Conservation (phyloP, 1,140 invertebrate genomes). For the Lethrus apterus region DNA sequence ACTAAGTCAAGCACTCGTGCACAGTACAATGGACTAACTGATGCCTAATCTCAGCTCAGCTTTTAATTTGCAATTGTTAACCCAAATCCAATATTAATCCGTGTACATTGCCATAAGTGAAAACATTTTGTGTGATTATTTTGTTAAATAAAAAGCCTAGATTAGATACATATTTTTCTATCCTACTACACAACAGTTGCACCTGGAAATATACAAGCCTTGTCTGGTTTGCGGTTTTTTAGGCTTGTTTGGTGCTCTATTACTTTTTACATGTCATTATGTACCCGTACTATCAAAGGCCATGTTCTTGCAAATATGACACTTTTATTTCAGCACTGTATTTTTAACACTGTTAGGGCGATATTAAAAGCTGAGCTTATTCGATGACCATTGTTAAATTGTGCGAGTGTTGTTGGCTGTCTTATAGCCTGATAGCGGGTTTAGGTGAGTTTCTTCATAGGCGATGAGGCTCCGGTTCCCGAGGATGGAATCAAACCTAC, state of each 20-base stretch:
- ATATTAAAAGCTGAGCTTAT: conserved; percentile 43
- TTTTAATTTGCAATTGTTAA: conserved; percentile 41
- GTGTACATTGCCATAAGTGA: conserved; percentile 33
- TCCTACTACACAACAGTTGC: no score
- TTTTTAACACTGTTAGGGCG: conserved; percentile 35
- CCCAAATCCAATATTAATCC: conserved; percentile 35
- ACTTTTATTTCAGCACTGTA: conserved; percentile 16
- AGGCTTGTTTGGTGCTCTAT: conserved; percentile 1
- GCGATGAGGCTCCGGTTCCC: conserved; percentile 85
- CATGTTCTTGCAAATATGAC: conserved; percentile 40
- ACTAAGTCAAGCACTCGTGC: conserved; percentile 40
- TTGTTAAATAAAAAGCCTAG: conserved; percentile 30
- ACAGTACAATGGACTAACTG: conserved; percentile 41
- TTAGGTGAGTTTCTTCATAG: conserved; percentile 50
- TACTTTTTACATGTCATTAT: not conserved
- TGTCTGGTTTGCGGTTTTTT: no score
- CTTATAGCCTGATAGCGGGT: conserved; percentile 35
- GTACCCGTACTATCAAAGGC: conserved; percentile 28
- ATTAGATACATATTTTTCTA: conserved; percentile 22
- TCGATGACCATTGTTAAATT: conserved; percentile 35
- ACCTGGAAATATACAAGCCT: no score
- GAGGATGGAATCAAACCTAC: conserved; percentile 87
- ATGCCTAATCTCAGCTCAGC: conserved; percentile 42
- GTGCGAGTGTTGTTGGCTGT: conserved; percentile 39
- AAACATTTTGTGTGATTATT: conserved; percentile 35